Conservation (phyloP, 2,113 vertebrate species). For the Morone saxatilis region DNA sequence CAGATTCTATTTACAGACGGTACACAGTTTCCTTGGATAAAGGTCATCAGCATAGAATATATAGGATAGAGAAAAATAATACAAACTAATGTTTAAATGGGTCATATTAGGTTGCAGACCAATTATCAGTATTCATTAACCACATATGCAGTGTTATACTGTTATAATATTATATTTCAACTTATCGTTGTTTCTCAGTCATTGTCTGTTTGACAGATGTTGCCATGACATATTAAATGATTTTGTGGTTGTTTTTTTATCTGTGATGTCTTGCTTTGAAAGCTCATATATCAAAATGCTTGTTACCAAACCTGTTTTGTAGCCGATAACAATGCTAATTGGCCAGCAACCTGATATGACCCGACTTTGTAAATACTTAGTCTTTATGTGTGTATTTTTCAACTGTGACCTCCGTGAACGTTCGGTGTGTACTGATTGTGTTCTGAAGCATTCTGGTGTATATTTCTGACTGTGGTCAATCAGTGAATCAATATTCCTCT, state of each 20-base stretch:
- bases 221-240: background rate
- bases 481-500: slow-evolving; percentile 27
- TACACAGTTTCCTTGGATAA: slow-evolving; percentile 1
- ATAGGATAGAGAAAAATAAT: background rate
- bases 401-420: background rate
- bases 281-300: background rate
- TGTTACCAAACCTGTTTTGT: slow-evolving; percentile 14
- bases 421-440: background rate
- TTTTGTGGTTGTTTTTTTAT: background rate
- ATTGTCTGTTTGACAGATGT: background rate
- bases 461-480: slow-evolving; percentile 28
- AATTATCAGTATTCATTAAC: background rate
- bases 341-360: background rate
- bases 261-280: background rate
- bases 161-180: background rate
- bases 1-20: background rate
- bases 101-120: background rate
- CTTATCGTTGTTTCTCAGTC: background rate
- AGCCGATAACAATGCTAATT: slow-evolving; percentile 8
- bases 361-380: background rate
- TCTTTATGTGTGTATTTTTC: background rate
- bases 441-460: slow-evolving; percentile 10
- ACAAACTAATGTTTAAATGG: background rate
- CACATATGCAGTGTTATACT: background rate
- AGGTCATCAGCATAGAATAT: background rate